Percentiles rank a stretch among this genome's conserved stretches.
These are phyloP conservation scores for Aphelenchoides bicaudatus DNA, from an alignment of 2,888 invertebrate species.

Conservation along the genomic window DNA sequence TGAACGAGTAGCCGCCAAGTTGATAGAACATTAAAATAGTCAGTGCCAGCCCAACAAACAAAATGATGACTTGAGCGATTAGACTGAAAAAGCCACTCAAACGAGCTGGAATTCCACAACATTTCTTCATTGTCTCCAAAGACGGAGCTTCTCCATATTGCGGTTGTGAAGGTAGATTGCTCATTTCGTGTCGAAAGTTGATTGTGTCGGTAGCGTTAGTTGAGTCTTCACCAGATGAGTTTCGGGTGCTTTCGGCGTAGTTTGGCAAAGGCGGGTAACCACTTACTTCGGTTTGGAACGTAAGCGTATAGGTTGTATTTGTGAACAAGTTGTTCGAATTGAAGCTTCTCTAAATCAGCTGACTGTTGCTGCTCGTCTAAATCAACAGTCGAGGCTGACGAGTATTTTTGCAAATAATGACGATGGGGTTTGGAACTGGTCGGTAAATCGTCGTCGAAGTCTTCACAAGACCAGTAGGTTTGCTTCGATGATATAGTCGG, in stretches of 20 bases:
- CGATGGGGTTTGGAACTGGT: neutral
- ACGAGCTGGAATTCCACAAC: slow-evolving; percentile 36
- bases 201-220: neutral
- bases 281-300: neutral
- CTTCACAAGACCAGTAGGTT: slow-evolving; percentile 9
- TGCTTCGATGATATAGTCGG: neutral
- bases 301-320: slow-evolving; percentile 29
- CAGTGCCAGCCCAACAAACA: slow-evolving; percentile 11
- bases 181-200: neutral
- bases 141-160: neutral
- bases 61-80: slow-evolving; percentile 24
- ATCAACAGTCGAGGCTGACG: slow-evolving; percentile 31
- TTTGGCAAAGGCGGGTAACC: neutral
- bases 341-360: neutral
- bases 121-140: slow-evolving; percentile 26
- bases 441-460: slow-evolving; percentile 5
- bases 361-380: slow-evolving; percentile 17
- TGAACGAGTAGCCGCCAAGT: slow-evolving; percentile 30
- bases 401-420: slow-evolving; percentile 28
- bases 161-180: slow-evolving; percentile 11
- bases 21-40: slow-evolving; percentile 31
- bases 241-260: neutral
- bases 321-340: slow-evolving; percentile 24
- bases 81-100: slow-evolving; percentile 36
- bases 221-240: no score